Evolutionary conservation across 2,888 invertebrate species (phyloP).

Genomic region (Plebejus argus): DNA sequence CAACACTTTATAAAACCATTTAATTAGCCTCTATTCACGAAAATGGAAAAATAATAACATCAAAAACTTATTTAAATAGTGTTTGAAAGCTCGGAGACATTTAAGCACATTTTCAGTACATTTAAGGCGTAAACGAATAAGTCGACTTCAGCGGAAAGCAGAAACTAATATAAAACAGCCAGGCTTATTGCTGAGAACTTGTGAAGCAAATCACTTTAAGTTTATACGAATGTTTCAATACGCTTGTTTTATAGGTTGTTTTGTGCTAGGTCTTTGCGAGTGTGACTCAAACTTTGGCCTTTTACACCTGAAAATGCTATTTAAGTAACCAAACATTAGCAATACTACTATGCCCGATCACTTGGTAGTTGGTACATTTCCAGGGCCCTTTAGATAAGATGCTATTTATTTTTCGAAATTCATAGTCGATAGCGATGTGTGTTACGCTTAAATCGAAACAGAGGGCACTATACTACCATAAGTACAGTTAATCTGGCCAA

Average conservation of each 20-base stretch:
- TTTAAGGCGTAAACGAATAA: slow-evolving; percentile 40
- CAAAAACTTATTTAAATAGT: slow-evolving; percentile 31
- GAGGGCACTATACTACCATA: too few relatives aligned
- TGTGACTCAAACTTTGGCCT: neutral
- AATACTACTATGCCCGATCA: too few relatives aligned
- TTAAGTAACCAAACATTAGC: too few relatives aligned
- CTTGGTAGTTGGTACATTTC: too few relatives aligned
- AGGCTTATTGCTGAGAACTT: slow-evolving; percentile 50
- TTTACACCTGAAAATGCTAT: neutral
- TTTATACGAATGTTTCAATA: slow-evolving; percentile 44
- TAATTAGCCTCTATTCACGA: slow-evolving; percentile 39
- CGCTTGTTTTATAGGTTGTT: slow-evolving; percentile 18
- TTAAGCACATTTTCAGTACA: slow-evolving; percentile 25
- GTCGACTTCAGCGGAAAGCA: slow-evolving; percentile 48
- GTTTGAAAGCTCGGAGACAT: slow-evolving; percentile 16
- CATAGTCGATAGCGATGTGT: too few relatives aligned
- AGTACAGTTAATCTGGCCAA: too few relatives aligned
- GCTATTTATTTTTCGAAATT: too few relatives aligned
- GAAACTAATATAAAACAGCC: slow-evolving; percentile 52
- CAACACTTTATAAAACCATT: neutral
- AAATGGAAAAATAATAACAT: slow-evolving; percentile 48
- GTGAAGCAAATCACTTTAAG: slow-evolving; percentile 49
- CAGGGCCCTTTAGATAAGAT: too few relatives aligned
- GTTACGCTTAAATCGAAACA: too few relatives aligned
- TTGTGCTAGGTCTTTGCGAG: neutral